Evolutionary conservation across 2,113 vertebrate genomes (phyloP), one percentile per base, ranked within the genome.

Genomic region (Tragelaphus strepsiceros): DNA sequence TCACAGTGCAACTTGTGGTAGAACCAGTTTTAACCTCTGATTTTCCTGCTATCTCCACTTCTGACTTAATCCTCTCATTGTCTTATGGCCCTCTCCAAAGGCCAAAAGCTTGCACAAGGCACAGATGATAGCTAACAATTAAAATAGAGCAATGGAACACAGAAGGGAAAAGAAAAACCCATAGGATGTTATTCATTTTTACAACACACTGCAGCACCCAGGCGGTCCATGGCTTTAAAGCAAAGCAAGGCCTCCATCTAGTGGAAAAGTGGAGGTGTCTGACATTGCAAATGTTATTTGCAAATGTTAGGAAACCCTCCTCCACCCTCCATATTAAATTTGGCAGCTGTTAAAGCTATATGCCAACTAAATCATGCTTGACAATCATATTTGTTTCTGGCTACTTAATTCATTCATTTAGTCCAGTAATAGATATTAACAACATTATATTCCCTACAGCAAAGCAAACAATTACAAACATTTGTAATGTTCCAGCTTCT

Each of bases 381-480:
- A 98, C 96, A 98, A 91, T 98, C 95, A 51, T 97, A 97, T 98
- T 97, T 97, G 98, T 98, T 97, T 97, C 94, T 95, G 93, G 97
- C 95, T 96, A 97, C 90, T 97, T 98, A 92, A 97, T 98, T 98
- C 95, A 98, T 98, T 97, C 97, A 95, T 97, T 97, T 97, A 97
- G 94, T 95, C 87, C 97, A 97, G 95, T 98, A 97, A 97, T 96
- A 98, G 98, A 97, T 98, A 98, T 98, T 98, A 97, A 98, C 96
- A 98, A 95, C 91, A 85, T 94, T 95, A 91, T 97, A 96, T 94
- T 97, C 97, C 98, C 98, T 95, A 64, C 94, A 97, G 97, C 97
- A 90, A 94, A 77, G 96, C 96, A 93, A 94, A 97, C 91, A 97
- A 98, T 97, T 94, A 97, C 91, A 96, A 94, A 46, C 96, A 96